phyloP scores from a whole-genome alignment of 2,797 vertebrate species.

The Cryptoblepharus egeriae region DNA sequence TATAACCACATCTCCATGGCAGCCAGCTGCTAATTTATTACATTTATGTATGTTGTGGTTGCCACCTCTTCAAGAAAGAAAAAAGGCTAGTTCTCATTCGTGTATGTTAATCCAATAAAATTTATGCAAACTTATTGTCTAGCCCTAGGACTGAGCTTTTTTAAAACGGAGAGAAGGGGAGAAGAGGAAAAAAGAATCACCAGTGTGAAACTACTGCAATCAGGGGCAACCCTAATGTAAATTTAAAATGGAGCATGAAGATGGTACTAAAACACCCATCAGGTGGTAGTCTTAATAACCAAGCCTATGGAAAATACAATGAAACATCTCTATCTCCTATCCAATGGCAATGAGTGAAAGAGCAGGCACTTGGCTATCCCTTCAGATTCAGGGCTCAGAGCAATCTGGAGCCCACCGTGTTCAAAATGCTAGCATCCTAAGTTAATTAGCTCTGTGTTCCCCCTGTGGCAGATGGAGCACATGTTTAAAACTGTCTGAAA shows the following conservation, averaged over 20 bases:
- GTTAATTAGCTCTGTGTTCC: not conserved
- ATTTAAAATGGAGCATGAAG: constrained; percentile 20
- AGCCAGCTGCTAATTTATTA: constrained; percentile 45
- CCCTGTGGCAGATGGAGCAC: not conserved
- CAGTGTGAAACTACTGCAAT: constrained; percentile 1
- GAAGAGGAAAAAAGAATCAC: not conserved
- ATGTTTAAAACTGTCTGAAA: not conserved
- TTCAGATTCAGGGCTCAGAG: not conserved
- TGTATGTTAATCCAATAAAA: constrained; percentile 28
- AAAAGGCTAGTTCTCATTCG: not conserved
- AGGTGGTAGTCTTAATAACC: constrained; percentile 9
- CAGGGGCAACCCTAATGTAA: constrained; percentile 1
- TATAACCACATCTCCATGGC: constrained; percentile 42
- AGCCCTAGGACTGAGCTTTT: constrained; percentile 5
- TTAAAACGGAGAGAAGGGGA: not conserved
- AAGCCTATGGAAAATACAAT: not conserved
- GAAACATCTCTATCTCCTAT: not conserved
- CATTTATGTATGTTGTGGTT: constrained; percentile 43
- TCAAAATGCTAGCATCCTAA: not conserved
- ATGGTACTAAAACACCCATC: constrained; percentile 8
- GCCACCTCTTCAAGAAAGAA: constrained; percentile 20
- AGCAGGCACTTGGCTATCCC: not conserved
- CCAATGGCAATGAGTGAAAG: not conserved
- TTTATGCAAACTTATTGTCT: constrained; percentile 24
- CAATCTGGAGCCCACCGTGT: not conserved